Percentiles rank a stretch among this genome's conserved stretches.
Conservation (phyloP, 35 echinoderm and acorn worm species). For the Nesometra sesokonis region DNA sequence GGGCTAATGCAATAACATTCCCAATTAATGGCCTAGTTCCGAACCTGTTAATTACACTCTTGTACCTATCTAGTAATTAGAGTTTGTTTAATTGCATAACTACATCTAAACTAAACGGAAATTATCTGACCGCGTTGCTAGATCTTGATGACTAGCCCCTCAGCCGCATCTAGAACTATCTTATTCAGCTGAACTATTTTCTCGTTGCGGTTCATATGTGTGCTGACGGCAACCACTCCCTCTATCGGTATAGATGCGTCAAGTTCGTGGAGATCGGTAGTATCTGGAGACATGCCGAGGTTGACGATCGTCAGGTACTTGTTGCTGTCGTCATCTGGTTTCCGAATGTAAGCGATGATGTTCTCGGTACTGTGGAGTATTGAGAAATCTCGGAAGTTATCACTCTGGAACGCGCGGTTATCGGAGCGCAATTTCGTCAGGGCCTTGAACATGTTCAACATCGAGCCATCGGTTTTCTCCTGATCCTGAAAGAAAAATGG, state of each 20-base stretch:
- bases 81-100: background rate
- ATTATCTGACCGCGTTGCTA: background rate
- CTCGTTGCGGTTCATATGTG: slow-evolving; percentile 13
- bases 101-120: background rate
- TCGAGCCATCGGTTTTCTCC: background rate
- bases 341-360: slow-evolving; percentile 52
- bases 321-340: slow-evolving; percentile 18
- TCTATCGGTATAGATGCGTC: slow-evolving; percentile 41
- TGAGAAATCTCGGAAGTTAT: background rate
- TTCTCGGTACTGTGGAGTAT: background rate
- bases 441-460: slow-evolving; percentile 23
- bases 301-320: slow-evolving; percentile 66
- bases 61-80: background rate
- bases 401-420: background rate
- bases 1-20: background rate
- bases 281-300: slow-evolving; percentile 11
- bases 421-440: slow-evolving; percentile 6
- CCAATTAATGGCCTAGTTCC: background rate
- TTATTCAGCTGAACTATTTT: slow-evolving; percentile 70
- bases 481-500: background rate
- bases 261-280: slow-evolving; percentile 42
- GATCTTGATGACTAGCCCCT: slow-evolving; percentile 49
- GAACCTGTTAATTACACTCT: background rate
- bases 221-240: slow-evolving; percentile 36
- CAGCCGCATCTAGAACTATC: slow-evolving; percentile 35